phyloP scores from a whole-genome alignment of 2,888 invertebrate genomes.

The Rhabditoides inermis region DNA sequence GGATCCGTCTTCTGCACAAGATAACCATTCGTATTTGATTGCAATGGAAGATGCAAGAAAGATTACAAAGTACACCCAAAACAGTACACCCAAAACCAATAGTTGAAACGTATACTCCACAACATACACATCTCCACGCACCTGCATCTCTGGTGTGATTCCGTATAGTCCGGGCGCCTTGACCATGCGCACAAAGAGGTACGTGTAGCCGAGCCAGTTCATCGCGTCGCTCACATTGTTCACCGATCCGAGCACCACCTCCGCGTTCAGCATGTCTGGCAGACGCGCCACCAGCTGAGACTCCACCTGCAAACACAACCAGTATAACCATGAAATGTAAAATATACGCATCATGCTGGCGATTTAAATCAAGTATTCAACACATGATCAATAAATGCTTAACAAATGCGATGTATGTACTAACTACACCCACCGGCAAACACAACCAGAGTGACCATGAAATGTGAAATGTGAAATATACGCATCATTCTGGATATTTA shows the following conservation, averaged over 20 bases:
- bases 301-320: conserved; percentile 74
- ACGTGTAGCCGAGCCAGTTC: conserved; percentile 89
- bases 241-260: conserved; percentile 88
- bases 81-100: too few species aligned
- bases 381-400: too few species aligned
- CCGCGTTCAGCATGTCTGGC: conserved; percentile 94
- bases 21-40: too few species aligned
- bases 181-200: conserved; percentile 88
- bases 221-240: conserved; percentile 82
- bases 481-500: too few species aligned
- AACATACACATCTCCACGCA: conserved; percentile 48
- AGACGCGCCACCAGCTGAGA: conserved; percentile 85
- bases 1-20: conserved; percentile 67
- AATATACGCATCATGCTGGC: too few species aligned
- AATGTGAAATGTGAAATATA: too few species aligned
- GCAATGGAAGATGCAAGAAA: too few species aligned
- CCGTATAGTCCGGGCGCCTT: conserved; percentile 81
- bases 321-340: background rate
- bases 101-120: background rate
- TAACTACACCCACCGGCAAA: too few species aligned
- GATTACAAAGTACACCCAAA: too few species aligned
- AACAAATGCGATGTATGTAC: too few species aligned
- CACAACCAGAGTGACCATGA: too few species aligned
- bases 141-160: conserved; percentile 56
- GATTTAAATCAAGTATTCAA: too few species aligned